Evolutionary conservation across 2,797 vertebrate genomes (phyloP), one percentile per base, ranked within the genome.

Genomic region (Acridotheres tristis): DNA sequence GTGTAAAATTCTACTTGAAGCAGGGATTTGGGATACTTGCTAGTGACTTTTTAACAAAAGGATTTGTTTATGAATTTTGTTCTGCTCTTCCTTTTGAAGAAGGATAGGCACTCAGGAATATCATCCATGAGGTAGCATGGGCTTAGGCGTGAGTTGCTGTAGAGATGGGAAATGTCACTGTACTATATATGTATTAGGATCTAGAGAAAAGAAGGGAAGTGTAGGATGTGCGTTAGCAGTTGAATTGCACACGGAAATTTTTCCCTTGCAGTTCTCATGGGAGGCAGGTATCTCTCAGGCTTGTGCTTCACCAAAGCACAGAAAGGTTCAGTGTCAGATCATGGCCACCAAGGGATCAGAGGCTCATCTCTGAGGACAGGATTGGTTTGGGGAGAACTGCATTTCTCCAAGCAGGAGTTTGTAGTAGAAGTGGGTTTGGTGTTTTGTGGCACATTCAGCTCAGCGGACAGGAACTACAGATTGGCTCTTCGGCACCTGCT

Each of bases 401-500:
- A 2, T 54, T 34, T 61, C 57, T 65, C 40, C 6, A 30, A 59
- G 79, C 66, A 48, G 30, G 59, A 79, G 54, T 53, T 66, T 26
- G 19, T n/a, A 57, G 57, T 53, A 66, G 57, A 36, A 53, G 65
- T 78, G 82, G 32, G n/a, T 72, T 93, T 78, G 5, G 83, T 88
- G 93, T 81, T 90, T 90, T 81, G 95, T 76, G 85, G 87, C 74
- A 34, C n/a, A 3, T 62, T 54, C 67, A 48, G 90, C 89, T 82
- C 79, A 50, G 89, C 1, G 43, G 92, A 72, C 17, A 0, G 88
- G 78, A 95, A 13, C 93, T 96, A 50, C 86, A 76, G 21, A 93
- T 89, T 81, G 75, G 90, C 74, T 95, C 94, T 82, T 85, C 14
- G 42, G 82, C 3, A 54, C 90, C 79, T 78, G 85, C 87, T 94